Evolutionary conservation across 2,113 vertebrate genomes (phyloP).

Genomic region (Sander lucioperca): DNA sequence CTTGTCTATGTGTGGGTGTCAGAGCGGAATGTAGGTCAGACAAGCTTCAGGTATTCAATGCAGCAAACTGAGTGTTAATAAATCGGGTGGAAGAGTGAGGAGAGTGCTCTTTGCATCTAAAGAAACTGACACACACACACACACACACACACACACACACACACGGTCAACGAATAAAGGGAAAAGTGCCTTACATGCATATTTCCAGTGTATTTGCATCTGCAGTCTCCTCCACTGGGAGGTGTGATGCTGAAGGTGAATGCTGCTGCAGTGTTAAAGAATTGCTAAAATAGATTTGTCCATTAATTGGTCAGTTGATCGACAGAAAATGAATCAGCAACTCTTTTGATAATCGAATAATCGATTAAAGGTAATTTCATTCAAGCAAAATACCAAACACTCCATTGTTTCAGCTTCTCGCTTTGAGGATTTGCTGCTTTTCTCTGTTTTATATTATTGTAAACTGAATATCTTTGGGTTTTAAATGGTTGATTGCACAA

Average conservation of each 20-base stretch:
- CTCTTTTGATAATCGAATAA: neutral
- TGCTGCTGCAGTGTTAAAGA: neutral
- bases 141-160: conserved; percentile 14
- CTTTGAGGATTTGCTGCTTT: neutral
- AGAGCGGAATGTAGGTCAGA: conserved; percentile 64
- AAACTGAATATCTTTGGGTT: too few species aligned
- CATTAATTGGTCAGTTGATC: neutral
- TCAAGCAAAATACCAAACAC: neutral
- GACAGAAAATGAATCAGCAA: neutral
- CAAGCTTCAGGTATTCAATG: conserved; percentile 33
- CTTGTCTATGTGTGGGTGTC: conserved; percentile 5
- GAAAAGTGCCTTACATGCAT: conserved; percentile 46
- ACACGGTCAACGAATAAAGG: too few species aligned
- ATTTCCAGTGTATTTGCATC: conserved; percentile 30
- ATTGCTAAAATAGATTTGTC: neutral
- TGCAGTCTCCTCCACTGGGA: too few species aligned
- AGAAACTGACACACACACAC: neutral
- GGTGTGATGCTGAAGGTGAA: too few species aligned
- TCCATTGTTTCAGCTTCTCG: neutral
- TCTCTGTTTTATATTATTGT: too few species aligned
- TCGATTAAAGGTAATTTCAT: neutral
- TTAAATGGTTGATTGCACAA: too few species aligned
- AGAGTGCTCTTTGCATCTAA: conserved; percentile 16
- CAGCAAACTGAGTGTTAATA: conserved; percentile 9
- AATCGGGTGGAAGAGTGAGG: neutral